Conservation (phyloP, 2,888 invertebrate genomes). For the Pachymerium ferrugineum region DNA sequence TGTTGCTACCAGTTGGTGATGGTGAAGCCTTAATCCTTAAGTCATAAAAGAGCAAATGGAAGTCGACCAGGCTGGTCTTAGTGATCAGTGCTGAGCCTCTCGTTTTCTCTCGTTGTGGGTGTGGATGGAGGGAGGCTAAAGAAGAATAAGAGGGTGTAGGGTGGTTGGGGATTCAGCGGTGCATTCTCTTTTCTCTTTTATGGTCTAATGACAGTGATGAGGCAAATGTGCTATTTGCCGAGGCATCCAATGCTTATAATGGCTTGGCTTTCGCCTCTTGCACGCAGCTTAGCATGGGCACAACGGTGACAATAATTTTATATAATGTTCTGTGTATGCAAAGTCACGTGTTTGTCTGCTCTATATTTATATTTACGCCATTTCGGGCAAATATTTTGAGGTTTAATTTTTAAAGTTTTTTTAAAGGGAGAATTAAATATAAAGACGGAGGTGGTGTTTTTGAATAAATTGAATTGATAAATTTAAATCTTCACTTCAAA, state of each 20-base stretch:
- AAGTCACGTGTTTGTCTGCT: conserved; percentile 1
- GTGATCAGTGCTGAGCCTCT: conserved; percentile 13
- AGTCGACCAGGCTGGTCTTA: not conserved
- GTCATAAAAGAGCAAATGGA: conserved; percentile 24
- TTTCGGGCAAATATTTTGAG: too few species aligned
- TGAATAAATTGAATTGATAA: too few species aligned
- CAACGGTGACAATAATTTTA: conserved; percentile 19
- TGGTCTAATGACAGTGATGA: conserved; percentile 27
- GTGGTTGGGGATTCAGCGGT: not conserved
- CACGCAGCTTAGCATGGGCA: conserved; percentile 25
- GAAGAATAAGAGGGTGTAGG: not conserved
- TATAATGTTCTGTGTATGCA: conserved; percentile 15
- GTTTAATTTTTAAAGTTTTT: too few species aligned
- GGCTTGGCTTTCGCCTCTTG: conserved; percentile 27
- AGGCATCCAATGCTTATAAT: conserved; percentile 27
- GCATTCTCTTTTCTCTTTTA: conserved; percentile 23
- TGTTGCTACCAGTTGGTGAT: not conserved
- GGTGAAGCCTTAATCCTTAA: not conserved
- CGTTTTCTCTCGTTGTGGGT: conserved; percentile 1
- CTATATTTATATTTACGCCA: too few species aligned
- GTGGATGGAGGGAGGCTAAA: not conserved
- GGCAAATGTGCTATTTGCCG: conserved; percentile 27
- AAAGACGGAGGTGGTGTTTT: too few species aligned
- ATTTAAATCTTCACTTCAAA: too few species aligned
- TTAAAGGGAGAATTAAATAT: too few species aligned